These are phyloP conservation scores for Lonchura striata DNA, from an alignment of 2,113 vertebrate genomes.

Conservation along the genomic window DNA sequence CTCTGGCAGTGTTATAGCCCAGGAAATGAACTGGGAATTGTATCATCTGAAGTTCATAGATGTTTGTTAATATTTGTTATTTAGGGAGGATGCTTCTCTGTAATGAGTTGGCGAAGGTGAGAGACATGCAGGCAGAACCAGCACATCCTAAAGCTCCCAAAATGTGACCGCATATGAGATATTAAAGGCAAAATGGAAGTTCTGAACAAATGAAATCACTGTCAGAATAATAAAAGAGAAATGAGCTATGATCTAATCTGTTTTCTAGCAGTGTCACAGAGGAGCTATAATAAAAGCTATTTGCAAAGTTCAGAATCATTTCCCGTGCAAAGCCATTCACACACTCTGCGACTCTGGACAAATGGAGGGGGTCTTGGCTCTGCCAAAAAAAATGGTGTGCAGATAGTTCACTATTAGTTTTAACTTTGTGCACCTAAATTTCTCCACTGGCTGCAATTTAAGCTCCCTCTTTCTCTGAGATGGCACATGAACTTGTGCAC, in stretches of 20 bases:
- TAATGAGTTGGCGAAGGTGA: conserved; percentile 64
- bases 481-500: conserved; percentile 32
- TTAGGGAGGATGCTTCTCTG: conserved; percentile 46
- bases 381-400: conserved; percentile 68
- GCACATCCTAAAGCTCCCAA: conserved; percentile 61
- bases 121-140: conserved; percentile 19
- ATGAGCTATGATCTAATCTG: conserved; percentile 73
- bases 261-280: conserved; percentile 67
- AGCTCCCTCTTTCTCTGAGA: conserved; percentile 44
- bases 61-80: conserved; percentile 67
- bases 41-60: conserved; percentile 61
- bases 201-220: conserved; percentile 71
- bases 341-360: conserved; percentile 73
- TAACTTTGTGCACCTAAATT: conserved; percentile 65
- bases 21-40: conserved; percentile 57
- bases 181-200: conserved; percentile 60
- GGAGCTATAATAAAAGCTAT: conserved; percentile 71
- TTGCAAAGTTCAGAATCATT: conserved; percentile 75
- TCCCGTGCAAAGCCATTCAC: conserved; percentile 73
- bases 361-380: conserved; percentile 64
- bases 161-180: conserved; percentile 61
- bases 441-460: conserved; percentile 35
- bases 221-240: conserved; percentile 69
- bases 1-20: conserved; percentile 31
- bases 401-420: conserved; percentile 58